These are phyloP conservation scores for Pseudochaenichthys georgianus DNA, from an alignment of 2,797 vertebrate species.

Conservation along the genomic window DNA sequence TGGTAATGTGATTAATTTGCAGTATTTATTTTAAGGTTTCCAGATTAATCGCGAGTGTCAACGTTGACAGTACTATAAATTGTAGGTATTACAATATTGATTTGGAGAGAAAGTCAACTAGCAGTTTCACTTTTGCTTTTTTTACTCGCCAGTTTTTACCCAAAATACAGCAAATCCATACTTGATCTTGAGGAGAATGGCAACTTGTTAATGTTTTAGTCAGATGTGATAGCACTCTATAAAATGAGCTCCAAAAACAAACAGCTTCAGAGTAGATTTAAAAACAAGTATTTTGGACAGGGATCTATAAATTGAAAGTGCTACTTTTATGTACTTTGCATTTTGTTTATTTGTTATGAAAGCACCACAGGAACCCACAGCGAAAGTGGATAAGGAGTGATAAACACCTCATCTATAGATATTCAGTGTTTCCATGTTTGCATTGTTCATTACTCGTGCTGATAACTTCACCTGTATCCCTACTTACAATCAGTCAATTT, in stretches of 20 bases:
- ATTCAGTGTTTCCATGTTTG: slow-evolving; percentile 10
- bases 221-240: not conserved
- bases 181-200: not conserved
- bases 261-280: not conserved
- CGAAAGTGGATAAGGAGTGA: no score
- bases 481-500: slow-evolving; percentile 18
- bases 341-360: not conserved
- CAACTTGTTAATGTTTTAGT: slow-evolving; percentile 13
- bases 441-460: slow-evolving; percentile 23
- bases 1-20: no score
- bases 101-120: no score
- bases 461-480: slow-evolving; percentile 11
- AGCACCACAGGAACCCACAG: not conserved
- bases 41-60: no score
- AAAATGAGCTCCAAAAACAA: slow-evolving; percentile 2
- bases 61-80: no score
- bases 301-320: not conserved
- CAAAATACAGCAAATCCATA: not conserved
- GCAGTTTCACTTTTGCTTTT: not conserved
- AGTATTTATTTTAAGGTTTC: no score
- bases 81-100: no score
- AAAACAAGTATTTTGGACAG: not conserved
- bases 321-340: not conserved
- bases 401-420: not conserved
- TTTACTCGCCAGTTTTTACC: not conserved